phyloP scores from a whole-genome alignment of 2,113 vertebrate genomes.

The Xenopus laevis region DNA sequence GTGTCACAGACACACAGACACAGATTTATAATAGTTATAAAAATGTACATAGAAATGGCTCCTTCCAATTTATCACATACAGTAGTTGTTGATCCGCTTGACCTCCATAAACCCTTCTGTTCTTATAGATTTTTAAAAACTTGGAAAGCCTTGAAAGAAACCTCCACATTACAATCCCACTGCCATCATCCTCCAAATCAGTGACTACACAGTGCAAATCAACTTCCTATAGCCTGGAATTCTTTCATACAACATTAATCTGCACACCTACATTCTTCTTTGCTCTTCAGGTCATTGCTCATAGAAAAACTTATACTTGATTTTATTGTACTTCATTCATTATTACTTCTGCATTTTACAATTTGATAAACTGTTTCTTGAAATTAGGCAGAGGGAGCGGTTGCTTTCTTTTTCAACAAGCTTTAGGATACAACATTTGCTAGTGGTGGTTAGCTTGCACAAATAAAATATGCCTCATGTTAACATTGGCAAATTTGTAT shows the following conservation, averaged over 20 bases:
- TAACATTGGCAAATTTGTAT: too few species aligned
- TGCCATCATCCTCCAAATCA: not conserved
- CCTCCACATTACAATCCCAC: not conserved
- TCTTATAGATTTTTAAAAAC: slow-evolving; percentile 8
- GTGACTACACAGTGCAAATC: not conserved
- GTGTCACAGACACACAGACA: too few species aligned
- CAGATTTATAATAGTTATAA: not conserved
- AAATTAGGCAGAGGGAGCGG: not conserved
- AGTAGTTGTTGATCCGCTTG: slow-evolving; percentile 15
- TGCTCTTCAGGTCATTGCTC: not conserved
- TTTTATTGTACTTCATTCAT: slow-evolving; percentile 19
- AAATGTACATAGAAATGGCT: not conserved
- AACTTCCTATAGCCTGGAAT: not conserved
- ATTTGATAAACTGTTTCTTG: slow-evolving; percentile 9
- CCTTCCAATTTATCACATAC: not conserved
- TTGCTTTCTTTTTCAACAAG: not conserved
- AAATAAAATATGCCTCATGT: too few species aligned
- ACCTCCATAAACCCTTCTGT: slow-evolving; percentile 19
- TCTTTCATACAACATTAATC: slow-evolving; percentile 10
- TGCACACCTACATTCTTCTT: slow-evolving; percentile 10
- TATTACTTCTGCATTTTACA: slow-evolving; percentile 17
- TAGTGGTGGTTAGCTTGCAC: too few species aligned
- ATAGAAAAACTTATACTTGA: slow-evolving; percentile 1
- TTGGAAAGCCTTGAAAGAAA: slow-evolving; percentile 16
- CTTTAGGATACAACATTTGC: too few species aligned